phyloP scores from a whole-genome alignment of 2,888 invertebrate species.

The Nudaria mundana region DNA sequence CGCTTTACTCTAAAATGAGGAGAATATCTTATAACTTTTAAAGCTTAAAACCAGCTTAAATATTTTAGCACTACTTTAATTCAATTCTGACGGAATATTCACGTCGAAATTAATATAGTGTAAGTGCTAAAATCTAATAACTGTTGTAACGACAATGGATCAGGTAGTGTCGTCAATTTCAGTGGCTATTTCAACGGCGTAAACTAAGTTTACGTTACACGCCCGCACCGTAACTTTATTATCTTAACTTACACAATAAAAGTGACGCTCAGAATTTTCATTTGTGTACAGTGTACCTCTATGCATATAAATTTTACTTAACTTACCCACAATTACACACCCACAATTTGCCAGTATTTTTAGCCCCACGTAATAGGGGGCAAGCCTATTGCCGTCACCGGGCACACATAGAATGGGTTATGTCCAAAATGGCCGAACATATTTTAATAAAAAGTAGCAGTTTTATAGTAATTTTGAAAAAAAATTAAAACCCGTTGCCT shows the following conservation, averaged over 20 bases:
- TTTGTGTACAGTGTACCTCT: too few relatives aligned
- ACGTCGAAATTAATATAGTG: background rate
- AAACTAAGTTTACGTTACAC: conserved; percentile 30
- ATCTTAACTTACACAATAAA: conserved; percentile 27
- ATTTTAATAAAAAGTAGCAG: too few relatives aligned
- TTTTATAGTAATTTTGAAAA: too few relatives aligned
- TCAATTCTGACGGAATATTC: background rate
- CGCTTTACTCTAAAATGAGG: background rate
- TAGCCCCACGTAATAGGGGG: too few relatives aligned
- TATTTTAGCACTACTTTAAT: background rate
- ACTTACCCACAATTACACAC: conserved; percentile 5
- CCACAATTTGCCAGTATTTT: too few relatives aligned
- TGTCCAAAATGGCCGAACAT: too few relatives aligned
- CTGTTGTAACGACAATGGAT: conserved; percentile 11
- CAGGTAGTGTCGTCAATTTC: conserved; percentile 34
- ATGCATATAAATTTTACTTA: conserved; percentile 8
- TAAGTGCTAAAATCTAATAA: conserved; percentile 12
- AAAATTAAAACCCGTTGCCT: too few relatives aligned
- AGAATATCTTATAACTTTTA: conserved; percentile 2
- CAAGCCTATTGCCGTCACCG: too few relatives aligned
- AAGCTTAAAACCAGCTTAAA: background rate
- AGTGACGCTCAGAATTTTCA: conserved; percentile 22
- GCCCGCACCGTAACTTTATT: conserved; percentile 42
- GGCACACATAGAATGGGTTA: too few relatives aligned
- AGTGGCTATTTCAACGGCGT: conserved; percentile 39